phyloP scores from a whole-genome alignment of 2,113 vertebrate species.

The Ammodytes marinus region DNA sequence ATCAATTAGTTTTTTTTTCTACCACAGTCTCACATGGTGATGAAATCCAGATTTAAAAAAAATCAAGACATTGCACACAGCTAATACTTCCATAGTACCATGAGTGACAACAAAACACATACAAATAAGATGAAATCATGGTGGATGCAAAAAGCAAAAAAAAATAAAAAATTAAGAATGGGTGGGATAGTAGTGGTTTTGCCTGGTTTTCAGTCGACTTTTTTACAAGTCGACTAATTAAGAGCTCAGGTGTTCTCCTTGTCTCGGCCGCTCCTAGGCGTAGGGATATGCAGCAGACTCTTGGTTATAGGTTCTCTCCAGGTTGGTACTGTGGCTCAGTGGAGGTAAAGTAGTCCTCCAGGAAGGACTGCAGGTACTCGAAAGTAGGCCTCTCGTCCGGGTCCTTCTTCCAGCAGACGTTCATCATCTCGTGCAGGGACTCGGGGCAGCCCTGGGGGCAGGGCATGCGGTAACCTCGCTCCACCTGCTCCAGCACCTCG shows the following conservation, averaged over 20 bases:
- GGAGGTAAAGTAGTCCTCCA: constrained; percentile 98
- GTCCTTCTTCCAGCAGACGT: constrained; percentile 97
- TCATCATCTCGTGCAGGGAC: constrained; percentile 96
- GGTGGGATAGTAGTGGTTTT: constrained; percentile 83
- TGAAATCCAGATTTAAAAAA: constrained; percentile 1
- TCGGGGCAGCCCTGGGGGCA: constrained; percentile 96
- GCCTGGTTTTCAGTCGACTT: constrained; percentile 87
- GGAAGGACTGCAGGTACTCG: constrained; percentile 96
- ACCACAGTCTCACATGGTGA: constrained; percentile 16
- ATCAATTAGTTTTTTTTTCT: not conserved
- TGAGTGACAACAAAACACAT: constrained; percentile 39
- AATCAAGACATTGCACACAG: constrained; percentile 36
- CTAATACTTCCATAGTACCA: constrained; percentile 62
- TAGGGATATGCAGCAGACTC: constrained; percentile 12
- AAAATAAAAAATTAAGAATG: not conserved
- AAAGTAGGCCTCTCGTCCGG: constrained; percentile 97
- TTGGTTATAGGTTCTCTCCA: constrained; percentile 94
- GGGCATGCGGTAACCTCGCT: constrained; percentile 96
- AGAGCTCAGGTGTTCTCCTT: not conserved
- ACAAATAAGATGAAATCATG: constrained; percentile 19
- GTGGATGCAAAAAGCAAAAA: not conserved
- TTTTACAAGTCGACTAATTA: constrained; percentile 73
- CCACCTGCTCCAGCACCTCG: constrained; percentile 96
- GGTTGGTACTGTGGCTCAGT: constrained; percentile 98
- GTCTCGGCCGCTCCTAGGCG: constrained; percentile 1